A percentile compares a stretch with the other conserved stretches of the same genome.
Conservation (phyloP, 2,888 invertebrate species). For the Ceratothoa steindachneri region DNA sequence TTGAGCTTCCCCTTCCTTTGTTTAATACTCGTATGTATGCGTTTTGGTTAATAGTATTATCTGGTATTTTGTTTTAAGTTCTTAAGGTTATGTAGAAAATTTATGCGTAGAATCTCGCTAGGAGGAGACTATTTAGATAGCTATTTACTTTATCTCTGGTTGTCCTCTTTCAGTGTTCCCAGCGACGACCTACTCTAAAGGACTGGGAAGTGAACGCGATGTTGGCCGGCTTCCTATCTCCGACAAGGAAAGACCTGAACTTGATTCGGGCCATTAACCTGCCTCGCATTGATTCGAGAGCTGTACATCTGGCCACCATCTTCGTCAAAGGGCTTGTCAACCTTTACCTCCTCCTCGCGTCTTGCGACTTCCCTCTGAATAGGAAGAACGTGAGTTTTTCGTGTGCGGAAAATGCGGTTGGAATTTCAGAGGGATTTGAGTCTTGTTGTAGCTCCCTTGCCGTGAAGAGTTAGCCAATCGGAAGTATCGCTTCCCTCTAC, state of each 20-base stretch:
- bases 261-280: slow-evolving; percentile 33
- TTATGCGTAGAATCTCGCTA: neutral
- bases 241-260: slow-evolving; percentile 27
- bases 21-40: no score
- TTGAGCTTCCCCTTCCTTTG: no score
- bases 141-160: no score
- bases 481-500: no score
- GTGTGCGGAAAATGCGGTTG: neutral
- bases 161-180: slow-evolving; percentile 37
- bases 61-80: neutral
- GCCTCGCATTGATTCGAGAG: slow-evolving; percentile 37
- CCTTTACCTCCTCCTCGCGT: slow-evolving; percentile 40
- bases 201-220: slow-evolving; percentile 46
- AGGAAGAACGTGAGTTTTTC: slow-evolving; percentile 23
- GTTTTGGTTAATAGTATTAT: no score
- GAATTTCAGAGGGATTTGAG: neutral
- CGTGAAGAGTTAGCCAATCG: no score
- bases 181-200: slow-evolving; percentile 34
- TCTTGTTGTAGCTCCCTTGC: neutral
- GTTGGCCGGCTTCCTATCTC: slow-evolving; percentile 34
- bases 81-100: neutral
- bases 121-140: no score
- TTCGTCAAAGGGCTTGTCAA: slow-evolving; percentile 46
- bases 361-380: slow-evolving; percentile 39
- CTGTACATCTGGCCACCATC: slow-evolving; percentile 41